phyloP scores from a whole-genome alignment of 1,140 invertebrate species.

The Micrasema longulum region DNA sequence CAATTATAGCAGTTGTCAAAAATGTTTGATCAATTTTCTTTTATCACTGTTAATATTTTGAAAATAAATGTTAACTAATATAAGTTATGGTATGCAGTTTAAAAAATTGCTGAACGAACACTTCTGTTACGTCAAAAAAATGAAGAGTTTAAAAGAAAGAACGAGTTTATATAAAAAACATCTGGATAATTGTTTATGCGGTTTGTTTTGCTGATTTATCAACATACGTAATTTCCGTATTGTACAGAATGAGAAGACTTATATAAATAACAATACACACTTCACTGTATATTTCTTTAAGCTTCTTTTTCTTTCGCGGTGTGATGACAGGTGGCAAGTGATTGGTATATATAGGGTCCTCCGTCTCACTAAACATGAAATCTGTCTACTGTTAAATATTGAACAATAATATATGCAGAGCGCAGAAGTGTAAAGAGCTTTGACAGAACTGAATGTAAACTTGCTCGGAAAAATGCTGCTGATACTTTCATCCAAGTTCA shows the following conservation, averaged over 20 bases:
- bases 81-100: too few relatives aligned
- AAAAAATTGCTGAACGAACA: too few relatives aligned
- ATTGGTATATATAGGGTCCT: constrained; percentile 42
- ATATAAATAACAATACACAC: constrained; percentile 33
- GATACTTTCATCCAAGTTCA: constrained; percentile 30
- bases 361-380: constrained; percentile 27
- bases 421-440: constrained; percentile 7
- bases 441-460: constrained; percentile 30
- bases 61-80: too few relatives aligned
- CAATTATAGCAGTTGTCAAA: too few relatives aligned
- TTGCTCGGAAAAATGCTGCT: constrained; percentile 26
- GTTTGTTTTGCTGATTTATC: too few relatives aligned
- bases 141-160: too few relatives aligned
- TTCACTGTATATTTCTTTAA: constrained; percentile 59
- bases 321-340: constrained; percentile 61
- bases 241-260: background rate
- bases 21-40: too few relatives aligned
- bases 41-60: too few relatives aligned
- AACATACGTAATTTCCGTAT: too few relatives aligned
- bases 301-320: constrained; percentile 64
- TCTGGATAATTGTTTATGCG: too few relatives aligned
- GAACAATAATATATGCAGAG: background rate
- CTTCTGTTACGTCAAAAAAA: too few relatives aligned
- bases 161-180: too few relatives aligned
- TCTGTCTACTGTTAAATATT: background rate